Evolutionary conservation across 37 sponge, comb jelly and placozoan genomes (phyloP).

Genomic region (Theonella swinhoei): DNA sequence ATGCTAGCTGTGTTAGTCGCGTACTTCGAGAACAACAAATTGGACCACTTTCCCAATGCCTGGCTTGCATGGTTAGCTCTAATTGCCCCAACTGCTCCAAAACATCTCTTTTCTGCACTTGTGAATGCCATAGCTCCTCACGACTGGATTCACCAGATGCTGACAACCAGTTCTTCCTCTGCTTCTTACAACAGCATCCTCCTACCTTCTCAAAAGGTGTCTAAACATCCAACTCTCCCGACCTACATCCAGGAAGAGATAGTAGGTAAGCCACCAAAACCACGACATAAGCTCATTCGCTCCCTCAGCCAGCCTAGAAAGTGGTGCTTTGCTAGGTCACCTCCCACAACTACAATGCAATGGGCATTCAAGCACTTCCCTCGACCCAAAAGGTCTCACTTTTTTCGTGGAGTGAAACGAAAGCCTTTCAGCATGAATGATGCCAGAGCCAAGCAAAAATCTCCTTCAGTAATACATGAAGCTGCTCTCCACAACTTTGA

Average conservation of each 20-base stretch:
- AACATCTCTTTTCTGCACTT: background rate
- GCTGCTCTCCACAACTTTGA: slow-evolving; percentile 21
- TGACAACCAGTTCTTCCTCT: background rate
- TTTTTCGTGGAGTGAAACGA: background rate
- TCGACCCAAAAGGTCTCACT: background rate
- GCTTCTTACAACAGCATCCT: background rate
- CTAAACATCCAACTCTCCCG: background rate
- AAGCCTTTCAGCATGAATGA: background rate
- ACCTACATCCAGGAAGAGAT: background rate
- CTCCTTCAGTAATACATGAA: slow-evolving; percentile 6
- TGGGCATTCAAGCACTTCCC: background rate
- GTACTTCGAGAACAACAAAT: background rate
- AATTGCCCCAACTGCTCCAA: background rate
- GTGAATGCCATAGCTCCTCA: slow-evolving; percentile 19
- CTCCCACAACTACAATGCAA: background rate
- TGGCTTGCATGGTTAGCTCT: slow-evolving; percentile 52
- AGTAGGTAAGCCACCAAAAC: background rate
- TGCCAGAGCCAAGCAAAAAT: background rate
- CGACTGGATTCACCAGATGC: slow-evolving; percentile 29
- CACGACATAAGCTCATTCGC: background rate
- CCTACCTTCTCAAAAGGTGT: background rate
- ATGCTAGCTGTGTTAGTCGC: background rate
- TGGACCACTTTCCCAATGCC: background rate
- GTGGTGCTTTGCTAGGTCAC: background rate
- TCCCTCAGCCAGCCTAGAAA: background rate